Evolutionary conservation across 2,797 vertebrate species (phyloP), one percentile per base, ranked within the genome.

Genomic region (Menidia menidia): DNA sequence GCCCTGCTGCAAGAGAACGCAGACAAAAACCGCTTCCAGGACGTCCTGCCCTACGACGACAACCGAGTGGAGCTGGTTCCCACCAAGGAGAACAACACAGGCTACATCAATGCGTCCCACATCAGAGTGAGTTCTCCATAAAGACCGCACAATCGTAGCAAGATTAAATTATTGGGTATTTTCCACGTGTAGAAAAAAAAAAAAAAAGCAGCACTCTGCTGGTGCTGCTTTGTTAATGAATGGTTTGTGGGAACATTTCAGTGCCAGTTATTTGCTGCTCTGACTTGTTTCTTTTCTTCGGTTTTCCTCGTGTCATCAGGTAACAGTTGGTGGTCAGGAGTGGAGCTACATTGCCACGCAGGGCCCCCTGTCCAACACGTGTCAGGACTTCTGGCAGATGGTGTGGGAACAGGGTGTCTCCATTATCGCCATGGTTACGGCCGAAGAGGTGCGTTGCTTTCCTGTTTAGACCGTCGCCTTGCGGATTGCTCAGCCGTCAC

Each of bases 381-480:
- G 97, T 80, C 96, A 95, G 81, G 98, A 99, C 84, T 99, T 99
- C 90, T 99, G 98, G 98, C 98, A 99, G 92, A 98, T 99, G 98
- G 95, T 99, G 64, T 99, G 98, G 98, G 98, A 99, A 62, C 97
- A 99, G 91, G 95, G 96, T 0, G 93, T 99, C 68, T 92, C 97
- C 4, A 98, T 99, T 74, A 98, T 99, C 70, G 96, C 97, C 54
- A 99, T 99, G 98, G 97, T 98, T 70, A 98, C 98, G 0, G 96
- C 96, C 4, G 98, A 99, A 81, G 97, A 99, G 94, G 98, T 98
- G 55, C 0, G 56, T 68, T 6, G 1, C 1, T 6, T 73, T 45
- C 9, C 6, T 13, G 7, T 42, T 55, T 48, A n/a, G 16, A 33
- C 14, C n/a, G 4, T 11, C 8, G 3, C 3, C 0, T 42, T 56